Evolutionary conservation across 1,140 invertebrate genomes (phyloP), one percentile per base, ranked within the genome.

Genomic region (Diorhabda carinulata): DNA sequence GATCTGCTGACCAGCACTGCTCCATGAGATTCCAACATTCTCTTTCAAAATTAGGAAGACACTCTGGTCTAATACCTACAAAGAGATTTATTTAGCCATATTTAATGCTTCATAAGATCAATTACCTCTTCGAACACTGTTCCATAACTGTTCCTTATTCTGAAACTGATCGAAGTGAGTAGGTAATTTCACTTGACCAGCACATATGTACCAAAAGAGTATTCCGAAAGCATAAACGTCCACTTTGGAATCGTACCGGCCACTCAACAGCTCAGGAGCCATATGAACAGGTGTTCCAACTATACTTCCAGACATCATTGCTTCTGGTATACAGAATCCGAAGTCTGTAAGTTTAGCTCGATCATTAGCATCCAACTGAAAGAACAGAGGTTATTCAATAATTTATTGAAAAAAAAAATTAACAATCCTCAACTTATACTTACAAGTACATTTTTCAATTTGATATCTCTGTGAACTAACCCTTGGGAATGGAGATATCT

Each of bases 191-290:
- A 94, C 90, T 76, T 91, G 89, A 3, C 93, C 93, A 3, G 93
- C 89, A 83, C 93, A 95, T 65, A 95, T 86, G 73, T 95, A 95
- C 94, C 94, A 96, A 81, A 96, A 95, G 40, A 96, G 81, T 64
- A 97, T 93, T 2, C 94, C 94, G 82, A 97, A 96, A 2, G 94
- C 94, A 79, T 96, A 96, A 2, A 96, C 90, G 78, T 97, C 94
- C 9, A 97, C 94, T 69, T 89, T 89, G 73, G 89, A 92, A 77
- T 95, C 92, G 77, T 96, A 96, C 71, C 89, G 86, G 0, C 91
- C 90, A 57, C 87, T 89, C 58, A 95, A 86, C 40, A 97, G 84
- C 83, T 97, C 94, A 1, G 94, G 94, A 44, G 94, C 93, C 94
- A 97, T 96, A 78, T 96, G 94, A 69, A 96, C 92, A 0, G 94